These are phyloP conservation scores for Poeciliopsis prolifica DNA, from an alignment of 2,113 vertebrate genomes.

Conservation along the genomic window DNA sequence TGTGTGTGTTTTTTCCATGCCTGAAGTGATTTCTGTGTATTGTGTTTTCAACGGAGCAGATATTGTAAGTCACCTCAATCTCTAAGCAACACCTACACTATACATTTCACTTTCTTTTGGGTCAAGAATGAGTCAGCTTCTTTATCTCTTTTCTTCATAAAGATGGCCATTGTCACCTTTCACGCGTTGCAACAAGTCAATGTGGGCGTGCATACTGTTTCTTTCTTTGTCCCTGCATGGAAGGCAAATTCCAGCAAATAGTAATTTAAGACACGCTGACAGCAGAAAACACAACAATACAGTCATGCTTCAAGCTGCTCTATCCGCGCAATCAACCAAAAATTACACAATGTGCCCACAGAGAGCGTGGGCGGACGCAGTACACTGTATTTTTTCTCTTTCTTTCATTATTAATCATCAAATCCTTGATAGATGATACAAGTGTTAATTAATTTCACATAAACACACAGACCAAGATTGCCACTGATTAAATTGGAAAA, in stretches of 20 bases:
- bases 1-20: too few relatives aligned
- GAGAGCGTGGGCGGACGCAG: constrained; percentile 62
- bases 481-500: constrained; percentile 52
- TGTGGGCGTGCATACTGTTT: constrained; percentile 47
- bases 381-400: constrained; percentile 41
- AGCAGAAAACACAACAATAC: constrained; percentile 38
- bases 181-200: constrained; percentile 34
- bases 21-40: not conserved
- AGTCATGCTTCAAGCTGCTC: constrained; percentile 58
- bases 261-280: constrained; percentile 53
- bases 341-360: constrained; percentile 62
- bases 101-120: not conserved
- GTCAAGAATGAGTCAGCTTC: not conserved
- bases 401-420: constrained; percentile 56
- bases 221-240: constrained; percentile 47
- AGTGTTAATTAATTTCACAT: constrained; percentile 66
- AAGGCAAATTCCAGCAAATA: constrained; percentile 42
- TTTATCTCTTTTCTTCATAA: not conserved
- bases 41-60: not conserved
- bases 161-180: constrained; percentile 25
- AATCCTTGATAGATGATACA: constrained; percentile 63
- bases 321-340: constrained; percentile 52
- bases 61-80: not conserved
- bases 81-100: not conserved
- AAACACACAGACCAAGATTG: constrained; percentile 55